Evolutionary conservation across 2,888 invertebrate genomes (phyloP).

Genomic region (Andrena haemorrhoa): DNA sequence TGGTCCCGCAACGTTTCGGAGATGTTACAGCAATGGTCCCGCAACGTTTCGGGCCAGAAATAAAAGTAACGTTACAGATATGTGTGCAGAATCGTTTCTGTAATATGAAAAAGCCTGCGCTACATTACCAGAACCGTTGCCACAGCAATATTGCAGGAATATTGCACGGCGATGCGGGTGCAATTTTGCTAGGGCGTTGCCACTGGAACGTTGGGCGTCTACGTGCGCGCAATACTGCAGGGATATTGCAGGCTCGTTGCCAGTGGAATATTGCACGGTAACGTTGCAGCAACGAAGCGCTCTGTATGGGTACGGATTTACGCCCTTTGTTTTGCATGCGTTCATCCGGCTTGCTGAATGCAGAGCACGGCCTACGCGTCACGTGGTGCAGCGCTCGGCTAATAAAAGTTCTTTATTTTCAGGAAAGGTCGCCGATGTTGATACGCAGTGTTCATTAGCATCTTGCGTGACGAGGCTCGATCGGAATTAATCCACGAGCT

Average conservation of each 20-base stretch:
- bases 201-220: no score
- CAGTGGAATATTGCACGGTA: background rate
- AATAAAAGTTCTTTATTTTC: conserved; percentile 49
- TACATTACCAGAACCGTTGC: no score
- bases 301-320: background rate
- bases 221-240: no score
- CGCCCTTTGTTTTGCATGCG: conserved; percentile 20
- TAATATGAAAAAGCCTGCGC: no score
- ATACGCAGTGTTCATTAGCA: conserved; percentile 32
- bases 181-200: background rate
- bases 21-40: no score
- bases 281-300: no score
- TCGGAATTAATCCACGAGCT: conserved; percentile 12
- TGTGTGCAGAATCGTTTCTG: no score
- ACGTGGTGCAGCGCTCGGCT: conserved; percentile 2
- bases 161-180: no score
- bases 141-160: no score
- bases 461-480: conserved; percentile 19
- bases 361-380: conserved; percentile 21
- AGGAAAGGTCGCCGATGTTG: conserved; percentile 38
- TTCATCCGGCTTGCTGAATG: conserved; percentile 22
- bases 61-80: no score
- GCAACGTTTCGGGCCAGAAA: no score
- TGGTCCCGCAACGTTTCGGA: no score
- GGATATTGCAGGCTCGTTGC: background rate